Percentiles rank a stretch among this genome's conserved stretches.
phyloP scores from a whole-genome alignment of 2,797 vertebrate species.

The Stomatorhinus walkeri region DNA sequence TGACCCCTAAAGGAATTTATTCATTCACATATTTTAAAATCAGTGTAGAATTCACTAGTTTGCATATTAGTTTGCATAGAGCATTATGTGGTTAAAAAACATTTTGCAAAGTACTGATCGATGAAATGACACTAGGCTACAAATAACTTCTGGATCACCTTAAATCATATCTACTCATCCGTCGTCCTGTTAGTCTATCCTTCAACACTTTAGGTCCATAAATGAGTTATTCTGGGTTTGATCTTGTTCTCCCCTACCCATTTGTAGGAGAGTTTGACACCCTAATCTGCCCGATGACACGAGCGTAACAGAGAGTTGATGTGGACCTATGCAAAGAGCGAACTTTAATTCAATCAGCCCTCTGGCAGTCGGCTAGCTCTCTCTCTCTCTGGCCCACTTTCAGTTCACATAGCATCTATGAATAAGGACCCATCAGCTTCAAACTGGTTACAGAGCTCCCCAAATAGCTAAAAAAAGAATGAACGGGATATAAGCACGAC shows the following conservation, averaged over 20 bases:
- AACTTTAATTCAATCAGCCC: background rate
- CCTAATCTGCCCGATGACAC: background rate
- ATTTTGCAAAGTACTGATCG: background rate
- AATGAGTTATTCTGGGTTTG: background rate
- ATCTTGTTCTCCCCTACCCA: background rate
- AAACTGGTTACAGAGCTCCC: background rate
- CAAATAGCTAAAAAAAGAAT: background rate
- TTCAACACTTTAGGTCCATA: background rate
- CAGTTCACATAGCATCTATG: background rate
- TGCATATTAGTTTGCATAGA: background rate
- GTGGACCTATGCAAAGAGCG: background rate
- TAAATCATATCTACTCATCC: background rate
- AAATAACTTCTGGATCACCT: background rate
- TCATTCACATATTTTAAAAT: background rate
- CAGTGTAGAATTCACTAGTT: background rate
- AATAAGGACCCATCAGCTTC: background rate
- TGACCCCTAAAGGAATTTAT: background rate
- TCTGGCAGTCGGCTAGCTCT: background rate
- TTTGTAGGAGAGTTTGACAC: background rate
- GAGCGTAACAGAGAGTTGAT: background rate
- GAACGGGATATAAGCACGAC: background rate
- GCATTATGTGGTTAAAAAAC: background rate
- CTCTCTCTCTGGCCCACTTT: constrained; percentile 2
- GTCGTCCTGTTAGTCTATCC: background rate
- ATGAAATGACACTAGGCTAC: background rate